Conservation (phyloP, 2,888 invertebrate genomes). For the Crossocerus cetratus region DNA sequence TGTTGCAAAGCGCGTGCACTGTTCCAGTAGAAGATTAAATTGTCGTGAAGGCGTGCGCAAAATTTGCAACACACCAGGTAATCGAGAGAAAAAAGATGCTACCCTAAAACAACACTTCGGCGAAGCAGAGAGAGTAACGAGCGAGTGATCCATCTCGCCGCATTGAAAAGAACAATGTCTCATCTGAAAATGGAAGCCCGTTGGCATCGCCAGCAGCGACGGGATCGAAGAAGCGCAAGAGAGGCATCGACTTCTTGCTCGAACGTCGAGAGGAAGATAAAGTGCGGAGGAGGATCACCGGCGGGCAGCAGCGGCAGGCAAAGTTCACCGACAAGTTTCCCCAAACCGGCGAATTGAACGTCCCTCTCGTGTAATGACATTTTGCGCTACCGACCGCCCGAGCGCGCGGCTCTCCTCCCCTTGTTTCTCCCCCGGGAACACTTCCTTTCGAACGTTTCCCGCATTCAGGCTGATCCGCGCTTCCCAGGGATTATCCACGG, state of each 20-base stretch:
- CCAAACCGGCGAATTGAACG: constrained; percentile 34
- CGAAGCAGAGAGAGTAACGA: background rate
- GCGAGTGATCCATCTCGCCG: background rate
- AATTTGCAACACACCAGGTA: too few species aligned
- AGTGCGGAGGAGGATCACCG: constrained; percentile 25
- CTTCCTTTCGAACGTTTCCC: constrained; percentile 13
- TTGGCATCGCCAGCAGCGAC: background rate
- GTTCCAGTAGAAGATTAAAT: too few species aligned
- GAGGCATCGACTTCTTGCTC: background rate
- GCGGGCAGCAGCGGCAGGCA: constrained; percentile 36
- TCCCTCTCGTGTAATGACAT: constrained; percentile 63
- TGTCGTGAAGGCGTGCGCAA: too few species aligned
- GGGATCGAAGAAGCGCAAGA: background rate
- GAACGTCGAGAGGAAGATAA: constrained; percentile 11
- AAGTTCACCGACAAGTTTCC: constrained; percentile 38
- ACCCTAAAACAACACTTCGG: background rate
- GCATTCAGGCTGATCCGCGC: background rate
- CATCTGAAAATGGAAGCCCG: background rate
- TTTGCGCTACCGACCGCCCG: constrained; percentile 55
- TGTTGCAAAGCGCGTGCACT: too few species aligned
- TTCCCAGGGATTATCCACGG: background rate
- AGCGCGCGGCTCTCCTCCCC: constrained; percentile 16
- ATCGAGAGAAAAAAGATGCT: too few species aligned
- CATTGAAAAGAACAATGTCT: background rate
- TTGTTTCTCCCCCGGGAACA: constrained; percentile 9